Conservation (phyloP, 1,140 invertebrate species). For the Sycophila sp. region DNA sequence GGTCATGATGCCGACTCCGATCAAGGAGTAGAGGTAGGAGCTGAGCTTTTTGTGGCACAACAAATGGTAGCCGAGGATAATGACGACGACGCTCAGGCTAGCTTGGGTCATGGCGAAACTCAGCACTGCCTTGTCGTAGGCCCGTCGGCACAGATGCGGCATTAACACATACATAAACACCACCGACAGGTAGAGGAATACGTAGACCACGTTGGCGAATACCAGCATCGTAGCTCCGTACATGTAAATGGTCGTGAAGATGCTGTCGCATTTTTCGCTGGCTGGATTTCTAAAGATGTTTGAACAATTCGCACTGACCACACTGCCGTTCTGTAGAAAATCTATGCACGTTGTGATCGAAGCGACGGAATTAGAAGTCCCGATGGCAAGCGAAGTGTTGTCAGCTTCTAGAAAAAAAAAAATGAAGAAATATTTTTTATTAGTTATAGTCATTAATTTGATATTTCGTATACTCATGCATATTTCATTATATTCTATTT, state of each 20-base stretch:
- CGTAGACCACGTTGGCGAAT: conserved; percentile 51
- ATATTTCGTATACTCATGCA: too few species aligned
- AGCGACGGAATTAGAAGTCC: too few species aligned
- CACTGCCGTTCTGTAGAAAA: conserved; percentile 38
- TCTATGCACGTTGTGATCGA: too few species aligned
- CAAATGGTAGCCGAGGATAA: conserved; percentile 41
- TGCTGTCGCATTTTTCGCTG: conserved; percentile 42
- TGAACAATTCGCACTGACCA: conserved; percentile 27
- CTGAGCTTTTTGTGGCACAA: conserved; percentile 45
- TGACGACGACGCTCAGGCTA: conserved; percentile 39
- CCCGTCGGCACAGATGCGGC: conserved; percentile 39
- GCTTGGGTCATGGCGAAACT: conserved; percentile 46
- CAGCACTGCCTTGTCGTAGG: conserved; percentile 51
- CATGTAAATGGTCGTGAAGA: conserved; percentile 46
- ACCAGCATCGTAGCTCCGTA: conserved; percentile 52
- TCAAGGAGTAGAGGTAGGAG: conserved; percentile 22
- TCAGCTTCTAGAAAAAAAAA: background rate
- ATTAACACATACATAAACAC: conserved; percentile 47
- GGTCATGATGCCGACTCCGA: conserved; percentile 49
- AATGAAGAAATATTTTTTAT: background rate
- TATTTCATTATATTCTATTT: too few species aligned
- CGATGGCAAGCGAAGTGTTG: background rate
- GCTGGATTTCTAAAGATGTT: background rate
- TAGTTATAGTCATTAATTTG: too few species aligned
- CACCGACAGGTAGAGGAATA: conserved; percentile 48